Evolutionary conservation across 1,140 invertebrate genomes (phyloP), one percentile per base, ranked within the genome.

Genomic region (Caenorhabditis tropicalis): DNA sequence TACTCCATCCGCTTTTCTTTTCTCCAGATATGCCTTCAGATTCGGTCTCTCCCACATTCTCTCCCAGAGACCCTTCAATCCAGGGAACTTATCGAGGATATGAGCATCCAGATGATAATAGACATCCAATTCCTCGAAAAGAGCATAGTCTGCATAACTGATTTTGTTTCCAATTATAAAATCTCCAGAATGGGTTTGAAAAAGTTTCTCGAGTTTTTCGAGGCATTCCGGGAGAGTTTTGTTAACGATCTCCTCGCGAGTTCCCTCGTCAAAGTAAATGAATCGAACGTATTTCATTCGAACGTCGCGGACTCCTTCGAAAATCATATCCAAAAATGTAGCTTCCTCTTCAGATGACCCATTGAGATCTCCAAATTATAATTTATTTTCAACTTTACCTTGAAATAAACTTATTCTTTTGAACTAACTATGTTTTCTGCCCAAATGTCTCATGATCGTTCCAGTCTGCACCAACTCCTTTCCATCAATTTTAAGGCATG

Each of bases 111-210:
- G 65, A 16, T 89, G 48, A 21, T 70, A 39, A 27, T 87, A 86
- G 24, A 87, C 85, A 81, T 91, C 90, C 53, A 91, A 74, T 0
- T 91, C 74, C 51, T 91, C 91, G 85, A 90, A 91, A 21, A 91
- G 79, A 65, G 87, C 89, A 87, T 91, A 91, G 84, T 91, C 91
- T 12, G 87, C 87, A 81, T 88, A 91, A 12, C 84, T 88, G 24
- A 88, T 87, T 89, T 91, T 36, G 29, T 65, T 19, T 3, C 58
- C 58, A 65, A 65, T 65, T 7, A 65, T 36, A 24, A 36, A 65
- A 6, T 65, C 31, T 65, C 58, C 58, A 15, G 16, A 16, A n/a
- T 65, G 58, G 19, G 36, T 65, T 33, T 65, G 19, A 19, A 65
- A 65, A 7, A 33, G 58, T 4, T 36, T 19, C 19, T 65, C 58